A percentile compares a stretch with the other conserved stretches of the same genome.
These are phyloP conservation scores for Eupithecia subfuscata DNA, from an alignment of 2,888 invertebrate species.

Conservation along the genomic window DNA sequence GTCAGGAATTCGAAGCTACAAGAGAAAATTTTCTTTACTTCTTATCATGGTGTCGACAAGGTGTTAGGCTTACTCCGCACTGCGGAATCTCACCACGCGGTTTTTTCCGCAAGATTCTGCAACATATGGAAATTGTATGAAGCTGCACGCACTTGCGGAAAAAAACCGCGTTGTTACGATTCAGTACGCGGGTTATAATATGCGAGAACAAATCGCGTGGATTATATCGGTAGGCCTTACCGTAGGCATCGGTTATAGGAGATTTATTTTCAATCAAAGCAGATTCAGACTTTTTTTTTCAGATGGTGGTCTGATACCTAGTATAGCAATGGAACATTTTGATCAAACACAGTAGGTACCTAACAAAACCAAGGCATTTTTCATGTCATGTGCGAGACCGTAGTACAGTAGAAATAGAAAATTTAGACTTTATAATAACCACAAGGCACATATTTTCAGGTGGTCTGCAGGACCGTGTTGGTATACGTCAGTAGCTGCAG, in stretches of 20 bases:
- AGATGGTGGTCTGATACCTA: background rate
- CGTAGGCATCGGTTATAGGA: background rate
- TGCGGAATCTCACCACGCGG: too few species aligned
- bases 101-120: too few species aligned
- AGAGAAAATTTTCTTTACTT: background rate
- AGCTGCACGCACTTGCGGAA: too few species aligned
- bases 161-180: too few species aligned
- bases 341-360: background rate
- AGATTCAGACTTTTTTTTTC: background rate
- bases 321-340: background rate
- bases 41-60: background rate
- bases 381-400: background rate
- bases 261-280: background rate
- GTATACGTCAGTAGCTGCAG: slow-evolving; percentile 71
- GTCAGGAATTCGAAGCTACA: background rate
- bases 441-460: slow-evolving; percentile 48
- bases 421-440: background rate
- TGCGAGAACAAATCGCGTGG: too few species aligned
- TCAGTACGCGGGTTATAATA: too few species aligned
- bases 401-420: background rate
- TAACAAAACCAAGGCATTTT: background rate
- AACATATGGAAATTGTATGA: too few species aligned
- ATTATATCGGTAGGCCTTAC: too few species aligned
- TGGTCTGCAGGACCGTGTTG: slow-evolving; percentile 66
- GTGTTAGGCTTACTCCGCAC: too few species aligned